Evolutionary conservation across 2,797 vertebrate species (phyloP).

Genomic region (Clarias laeviceps): DNA sequence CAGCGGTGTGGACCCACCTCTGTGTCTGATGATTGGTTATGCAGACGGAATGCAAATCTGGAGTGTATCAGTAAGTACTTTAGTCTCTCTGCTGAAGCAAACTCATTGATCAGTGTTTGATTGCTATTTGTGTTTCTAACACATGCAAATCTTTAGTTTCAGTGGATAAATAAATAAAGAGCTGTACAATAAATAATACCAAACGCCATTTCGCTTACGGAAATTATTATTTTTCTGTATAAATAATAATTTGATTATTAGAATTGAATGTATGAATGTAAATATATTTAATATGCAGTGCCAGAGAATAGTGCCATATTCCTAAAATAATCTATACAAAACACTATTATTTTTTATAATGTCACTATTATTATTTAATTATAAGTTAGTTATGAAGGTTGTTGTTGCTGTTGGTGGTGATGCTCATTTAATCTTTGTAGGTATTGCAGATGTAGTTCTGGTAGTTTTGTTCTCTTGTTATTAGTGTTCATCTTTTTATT

Average conservation of each 20-base stretch:
- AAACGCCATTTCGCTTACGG: neutral
- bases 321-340: neutral
- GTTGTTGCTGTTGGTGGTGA: neutral
- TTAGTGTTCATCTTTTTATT: no score
- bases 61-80: conserved; percentile 91
- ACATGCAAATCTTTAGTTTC: conserved; percentile 9
- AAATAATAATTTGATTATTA: neutral
- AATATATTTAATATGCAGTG: neutral
- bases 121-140: neutral
- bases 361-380: neutral
- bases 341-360: neutral
- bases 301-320: neutral
- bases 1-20: conserved; percentile 86
- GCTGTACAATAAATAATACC: neutral
- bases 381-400: neutral
- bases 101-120: neutral
- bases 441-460: no score
- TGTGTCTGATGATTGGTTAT: conserved; percentile 93
- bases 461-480: no score
- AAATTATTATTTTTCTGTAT: neutral
- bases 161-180: neutral
- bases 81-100: neutral
- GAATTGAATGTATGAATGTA: neutral
- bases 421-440: no score
- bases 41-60: conserved; percentile 96